Percentiles rank a stretch among this genome's conserved stretches.
phyloP scores from a whole-genome alignment of 2,113 vertebrate genomes.

The Otus sunia region DNA sequence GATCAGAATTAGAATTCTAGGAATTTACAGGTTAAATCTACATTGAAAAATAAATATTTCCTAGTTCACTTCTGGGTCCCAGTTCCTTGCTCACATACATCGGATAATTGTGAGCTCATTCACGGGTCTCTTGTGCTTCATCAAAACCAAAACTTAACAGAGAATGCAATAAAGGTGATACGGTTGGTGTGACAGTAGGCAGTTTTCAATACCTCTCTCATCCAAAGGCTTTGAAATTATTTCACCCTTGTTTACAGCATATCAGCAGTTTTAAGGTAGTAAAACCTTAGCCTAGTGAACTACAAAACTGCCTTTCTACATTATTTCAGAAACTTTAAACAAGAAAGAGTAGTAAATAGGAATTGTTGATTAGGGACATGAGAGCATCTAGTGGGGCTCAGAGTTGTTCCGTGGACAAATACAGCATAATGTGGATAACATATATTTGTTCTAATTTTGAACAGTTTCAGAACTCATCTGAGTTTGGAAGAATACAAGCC shows the following conservation, averaged over 20 bases:
- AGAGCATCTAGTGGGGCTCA: not conserved
- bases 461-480: not conserved
- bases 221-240: not conserved
- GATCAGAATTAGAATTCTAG: not conserved
- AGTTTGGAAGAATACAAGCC: not conserved
- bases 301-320: not conserved
- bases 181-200: not conserved
- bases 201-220: not conserved
- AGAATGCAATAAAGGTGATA: not conserved
- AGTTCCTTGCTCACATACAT: not conserved
- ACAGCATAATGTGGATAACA: not conserved
- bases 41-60: not conserved
- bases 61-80: not conserved
- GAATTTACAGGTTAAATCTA: not conserved
- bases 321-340: not conserved
- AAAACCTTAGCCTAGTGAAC: not conserved
- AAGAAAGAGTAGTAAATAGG: not conserved
- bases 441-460: not conserved
- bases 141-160: not conserved
- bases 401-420: not conserved
- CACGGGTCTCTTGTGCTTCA: not conserved
- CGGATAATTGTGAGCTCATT: not conserved
- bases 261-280: not conserved
- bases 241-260: not conserved
- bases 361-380: not conserved